These are phyloP conservation scores for Oconnorella tubifera DNA, from an alignment of 2,888 invertebrate genomes.

Conservation along the genomic window DNA sequence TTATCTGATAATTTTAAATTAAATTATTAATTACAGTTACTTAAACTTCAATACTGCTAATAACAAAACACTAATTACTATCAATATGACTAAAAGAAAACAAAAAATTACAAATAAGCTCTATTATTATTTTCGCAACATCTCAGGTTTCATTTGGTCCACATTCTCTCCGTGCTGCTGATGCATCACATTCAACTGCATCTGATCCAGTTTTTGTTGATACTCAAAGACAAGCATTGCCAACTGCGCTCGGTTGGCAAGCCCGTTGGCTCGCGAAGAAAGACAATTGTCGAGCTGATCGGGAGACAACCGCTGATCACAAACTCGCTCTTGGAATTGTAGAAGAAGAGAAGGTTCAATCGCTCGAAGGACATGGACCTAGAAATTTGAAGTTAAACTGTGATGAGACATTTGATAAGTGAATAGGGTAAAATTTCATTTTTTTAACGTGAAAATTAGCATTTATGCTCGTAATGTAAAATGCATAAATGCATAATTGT, in stretches of 20 bases:
- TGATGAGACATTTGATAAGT: too few relatives aligned
- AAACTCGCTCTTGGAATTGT: slow-evolving; percentile 53
- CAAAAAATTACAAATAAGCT: too few relatives aligned
- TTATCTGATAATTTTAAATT: too few relatives aligned
- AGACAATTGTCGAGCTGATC: slow-evolving; percentile 42
- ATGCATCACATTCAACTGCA: slow-evolving; percentile 29
- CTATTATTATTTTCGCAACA: slow-evolving; percentile 22
- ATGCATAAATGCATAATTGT: too few relatives aligned
- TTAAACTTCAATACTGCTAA: too few relatives aligned
- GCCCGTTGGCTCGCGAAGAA: slow-evolving; percentile 40
- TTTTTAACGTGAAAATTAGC: too few relatives aligned
- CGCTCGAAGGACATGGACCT: slow-evolving; percentile 70
- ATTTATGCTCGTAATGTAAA: too few relatives aligned
- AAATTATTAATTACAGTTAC: too few relatives aligned
- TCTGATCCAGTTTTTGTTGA: slow-evolving; percentile 36
- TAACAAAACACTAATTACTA: too few relatives aligned
- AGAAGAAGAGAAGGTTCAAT: slow-evolving; percentile 75
- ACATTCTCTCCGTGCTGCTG: slow-evolving; percentile 30
- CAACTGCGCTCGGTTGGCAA: slow-evolving; percentile 49
- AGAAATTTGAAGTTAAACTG: too few relatives aligned
- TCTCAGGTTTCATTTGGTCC: slow-evolving; percentile 35
- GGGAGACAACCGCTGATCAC: slow-evolving; percentile 39
- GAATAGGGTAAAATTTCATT: too few relatives aligned
- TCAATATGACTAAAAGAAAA: too few relatives aligned
- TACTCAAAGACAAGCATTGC: slow-evolving; percentile 51